phyloP scores from a whole-genome alignment of 2,113 vertebrate genomes.

The Cyanoliseus patagonus region DNA sequence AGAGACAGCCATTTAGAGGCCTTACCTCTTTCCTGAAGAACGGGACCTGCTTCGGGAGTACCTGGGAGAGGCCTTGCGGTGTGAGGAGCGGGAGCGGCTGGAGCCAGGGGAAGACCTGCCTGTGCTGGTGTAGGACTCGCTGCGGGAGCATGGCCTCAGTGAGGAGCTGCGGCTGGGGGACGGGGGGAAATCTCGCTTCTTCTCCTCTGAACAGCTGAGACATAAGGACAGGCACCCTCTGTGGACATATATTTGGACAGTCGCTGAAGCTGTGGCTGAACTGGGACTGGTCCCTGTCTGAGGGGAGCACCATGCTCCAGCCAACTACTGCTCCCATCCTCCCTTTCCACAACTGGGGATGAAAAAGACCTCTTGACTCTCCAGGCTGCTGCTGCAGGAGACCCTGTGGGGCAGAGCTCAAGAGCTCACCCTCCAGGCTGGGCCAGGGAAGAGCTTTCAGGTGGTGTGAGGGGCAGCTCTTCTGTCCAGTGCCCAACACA shows the following conservation, averaged over 20 bases:
- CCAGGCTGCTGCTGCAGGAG: background rate
- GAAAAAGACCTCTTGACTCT: background rate
- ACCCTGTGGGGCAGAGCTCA: background rate
- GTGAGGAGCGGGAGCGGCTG: slow-evolving; percentile 71
- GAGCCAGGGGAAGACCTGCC: slow-evolving; percentile 76
- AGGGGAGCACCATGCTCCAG: background rate
- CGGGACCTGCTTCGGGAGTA: slow-evolving; percentile 83
- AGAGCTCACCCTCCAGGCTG: background rate
- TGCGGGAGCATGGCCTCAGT: slow-evolving; percentile 61
- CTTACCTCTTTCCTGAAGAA: slow-evolving; percentile 82
- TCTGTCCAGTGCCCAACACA: background rate
- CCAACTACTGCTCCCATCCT: background rate
- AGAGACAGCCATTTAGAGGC: background rate
- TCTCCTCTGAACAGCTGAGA: slow-evolving; percentile 67
- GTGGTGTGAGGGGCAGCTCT: background rate
- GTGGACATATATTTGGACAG: slow-evolving; percentile 27
- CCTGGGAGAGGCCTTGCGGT: slow-evolving; percentile 72
- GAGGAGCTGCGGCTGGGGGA: slow-evolving; percentile 66
- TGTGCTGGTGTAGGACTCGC: slow-evolving; percentile 70
- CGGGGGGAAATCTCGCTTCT: slow-evolving; percentile 40
- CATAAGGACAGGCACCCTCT: slow-evolving; percentile 77
- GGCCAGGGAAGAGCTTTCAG: background rate
- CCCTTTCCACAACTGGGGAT: background rate
- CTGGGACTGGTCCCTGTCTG: background rate
- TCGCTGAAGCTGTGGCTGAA: background rate